Percentiles rank a stretch among this genome's conserved stretches.
Evolutionary conservation across 2,113 vertebrate species (phyloP).

Genomic region (Pithys albifrons): DNA sequence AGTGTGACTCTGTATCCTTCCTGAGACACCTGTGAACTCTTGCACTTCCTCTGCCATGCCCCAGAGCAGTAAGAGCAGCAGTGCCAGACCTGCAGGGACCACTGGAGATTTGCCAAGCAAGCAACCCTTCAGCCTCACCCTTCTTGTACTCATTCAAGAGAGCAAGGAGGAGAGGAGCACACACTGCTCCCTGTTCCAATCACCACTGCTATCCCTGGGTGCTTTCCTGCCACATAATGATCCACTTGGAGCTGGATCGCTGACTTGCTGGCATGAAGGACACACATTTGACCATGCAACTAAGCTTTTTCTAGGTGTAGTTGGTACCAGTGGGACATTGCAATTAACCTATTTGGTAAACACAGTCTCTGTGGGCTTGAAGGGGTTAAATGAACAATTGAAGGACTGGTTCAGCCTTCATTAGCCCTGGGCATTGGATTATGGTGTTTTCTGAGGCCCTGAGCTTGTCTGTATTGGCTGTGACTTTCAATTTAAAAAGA

Average conservation of each 20-base stretch:
- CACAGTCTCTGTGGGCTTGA: neutral
- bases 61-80: neutral
- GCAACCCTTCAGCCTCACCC: neutral
- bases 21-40: neutral
- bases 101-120: neutral
- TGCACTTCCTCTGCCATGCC: neutral
- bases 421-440: slow-evolving; percentile 3
- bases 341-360: neutral
- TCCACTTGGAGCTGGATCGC: fast-evolving
- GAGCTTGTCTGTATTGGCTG: slow-evolving; percentile 44
- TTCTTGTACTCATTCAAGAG: neutral
- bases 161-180: neutral
- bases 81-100: neutral
- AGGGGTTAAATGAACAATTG: neutral
- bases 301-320: neutral
- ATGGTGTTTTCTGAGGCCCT: slow-evolving; percentile 35
- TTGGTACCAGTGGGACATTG: neutral
- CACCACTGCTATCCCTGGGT: neutral
- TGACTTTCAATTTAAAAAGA: slow-evolving; percentile 52
- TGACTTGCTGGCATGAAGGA: neutral
- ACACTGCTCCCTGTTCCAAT: fast-evolving
- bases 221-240: neutral
- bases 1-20: neutral
- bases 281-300: neutral
- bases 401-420: neutral